These are phyloP conservation scores for Myotis pilosus DNA, from an alignment of 2,797 vertebrate genomes.

Conservation along the genomic window DNA sequence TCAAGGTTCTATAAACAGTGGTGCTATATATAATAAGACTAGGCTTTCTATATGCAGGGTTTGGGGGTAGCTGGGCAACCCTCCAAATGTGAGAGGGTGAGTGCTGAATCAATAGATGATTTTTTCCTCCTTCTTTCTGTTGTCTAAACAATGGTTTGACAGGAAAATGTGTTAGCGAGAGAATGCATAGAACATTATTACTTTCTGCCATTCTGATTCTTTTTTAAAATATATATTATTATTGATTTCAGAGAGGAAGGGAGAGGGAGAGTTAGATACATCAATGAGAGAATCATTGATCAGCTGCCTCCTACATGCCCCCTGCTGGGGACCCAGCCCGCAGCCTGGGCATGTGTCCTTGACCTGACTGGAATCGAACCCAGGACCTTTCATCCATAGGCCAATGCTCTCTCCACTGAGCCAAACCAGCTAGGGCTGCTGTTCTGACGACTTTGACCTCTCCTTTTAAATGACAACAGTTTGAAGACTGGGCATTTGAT, in stretches of 20 bases:
- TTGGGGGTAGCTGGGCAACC: constrained; percentile 51
- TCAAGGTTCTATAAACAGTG: constrained; percentile 77
- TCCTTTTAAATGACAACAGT: constrained; percentile 50
- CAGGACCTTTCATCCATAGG: too few species aligned
- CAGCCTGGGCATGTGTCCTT: too few species aligned
- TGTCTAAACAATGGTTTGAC: constrained; percentile 74
- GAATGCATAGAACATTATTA: background rate
- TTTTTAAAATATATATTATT: background rate
- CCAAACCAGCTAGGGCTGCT: background rate
- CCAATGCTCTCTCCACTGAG: too few species aligned
- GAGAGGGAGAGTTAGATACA: too few species aligned
- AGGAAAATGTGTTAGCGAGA: constrained; percentile 33
- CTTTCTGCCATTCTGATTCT: background rate
- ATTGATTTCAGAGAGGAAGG: too few species aligned
- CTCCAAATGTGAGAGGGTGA: constrained; percentile 68
- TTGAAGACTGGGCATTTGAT: constrained; percentile 37
- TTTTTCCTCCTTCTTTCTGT: constrained; percentile 69
- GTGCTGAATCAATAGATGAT: constrained; percentile 80
- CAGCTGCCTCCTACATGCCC: too few species aligned
- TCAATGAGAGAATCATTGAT: too few species aligned
- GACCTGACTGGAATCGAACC: too few species aligned
- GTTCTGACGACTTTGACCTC: constrained; percentile 27
- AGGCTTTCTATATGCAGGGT: constrained; percentile 4
- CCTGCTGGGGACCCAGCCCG: too few species aligned
- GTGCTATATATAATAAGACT: constrained; percentile 58